phyloP scores from a whole-genome alignment of 2,888 invertebrate species.

The Encarsia formosa region DNA sequence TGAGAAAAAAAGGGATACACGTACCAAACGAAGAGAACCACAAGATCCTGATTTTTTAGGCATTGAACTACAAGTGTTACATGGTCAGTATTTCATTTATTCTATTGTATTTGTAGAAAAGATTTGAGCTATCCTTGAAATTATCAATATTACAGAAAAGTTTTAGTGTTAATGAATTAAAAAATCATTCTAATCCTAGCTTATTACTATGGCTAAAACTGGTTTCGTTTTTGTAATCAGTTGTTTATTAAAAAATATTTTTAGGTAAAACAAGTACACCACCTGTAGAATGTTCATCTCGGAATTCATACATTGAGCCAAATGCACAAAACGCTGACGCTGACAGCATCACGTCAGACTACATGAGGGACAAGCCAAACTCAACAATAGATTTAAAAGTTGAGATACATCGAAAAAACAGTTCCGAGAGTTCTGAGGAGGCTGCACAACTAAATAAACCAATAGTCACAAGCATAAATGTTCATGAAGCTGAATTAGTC shows the following conservation, averaged over 20 bases:
- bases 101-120: too few relatives aligned
- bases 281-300: slow-evolving; percentile 56
- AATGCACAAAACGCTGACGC: slow-evolving; percentile 49
- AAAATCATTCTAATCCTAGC: too few relatives aligned
- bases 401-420: slow-evolving; percentile 88
- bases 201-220: too few relatives aligned
- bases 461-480: slow-evolving; percentile 38
- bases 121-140: too few relatives aligned
- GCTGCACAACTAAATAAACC: slow-evolving; percentile 50
- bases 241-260: slow-evolving; percentile 1
- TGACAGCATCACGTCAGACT: slow-evolving; percentile 50
- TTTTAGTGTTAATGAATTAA: too few relatives aligned
- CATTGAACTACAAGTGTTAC: slow-evolving; percentile 47
- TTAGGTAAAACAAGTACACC: slow-evolving; percentile 50
- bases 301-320: slow-evolving; percentile 53
- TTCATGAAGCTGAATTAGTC: slow-evolving; percentile 40
- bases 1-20: slow-evolving; percentile 48
- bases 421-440: slow-evolving; percentile 81
- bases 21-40: slow-evolving; percentile 46
- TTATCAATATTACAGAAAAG: too few relatives aligned
- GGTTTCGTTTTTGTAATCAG: too few relatives aligned
- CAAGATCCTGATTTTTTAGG: slow-evolving; percentile 47
- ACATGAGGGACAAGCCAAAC: slow-evolving; percentile 47
- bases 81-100: slow-evolving; percentile 35
- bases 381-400: slow-evolving; percentile 75